Evolutionary conservation across 2,113 vertebrate genomes (phyloP).

Genomic region (Phainopepla nitens): DNA sequence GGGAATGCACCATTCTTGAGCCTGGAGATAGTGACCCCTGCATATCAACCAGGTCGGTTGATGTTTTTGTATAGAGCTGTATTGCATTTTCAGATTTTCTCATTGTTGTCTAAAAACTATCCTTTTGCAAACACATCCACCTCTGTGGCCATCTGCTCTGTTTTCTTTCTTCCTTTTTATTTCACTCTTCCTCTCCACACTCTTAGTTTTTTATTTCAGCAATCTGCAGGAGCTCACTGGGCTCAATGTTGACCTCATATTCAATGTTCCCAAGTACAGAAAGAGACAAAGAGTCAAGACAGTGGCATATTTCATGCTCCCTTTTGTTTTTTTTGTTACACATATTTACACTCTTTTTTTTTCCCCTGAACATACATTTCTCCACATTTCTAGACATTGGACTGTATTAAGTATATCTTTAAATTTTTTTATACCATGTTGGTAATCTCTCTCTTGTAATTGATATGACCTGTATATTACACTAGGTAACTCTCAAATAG

Average conservation of each 20-base stretch:
- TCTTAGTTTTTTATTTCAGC: not conserved
- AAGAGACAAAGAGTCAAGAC: not conserved
- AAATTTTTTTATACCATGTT: not conserved
- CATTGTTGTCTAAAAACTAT: not conserved
- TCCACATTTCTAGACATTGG: not conserved
- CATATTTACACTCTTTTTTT: not conserved
- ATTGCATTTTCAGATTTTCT: not conserved
- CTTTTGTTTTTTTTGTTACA: not conserved
- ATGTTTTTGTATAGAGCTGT: not conserved
- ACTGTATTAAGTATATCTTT: not conserved
- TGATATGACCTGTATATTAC: not conserved
- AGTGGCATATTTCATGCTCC: not conserved
- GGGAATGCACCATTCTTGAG: not conserved
- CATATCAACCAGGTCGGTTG: not conserved
- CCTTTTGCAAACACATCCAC: not conserved
- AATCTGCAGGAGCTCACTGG: not conserved
- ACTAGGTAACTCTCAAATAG: not conserved
- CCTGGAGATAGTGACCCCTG: not conserved
- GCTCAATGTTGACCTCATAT: not conserved
- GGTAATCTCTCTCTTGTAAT: not conserved
- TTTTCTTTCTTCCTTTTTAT: not conserved
- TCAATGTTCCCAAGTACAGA: not conserved
- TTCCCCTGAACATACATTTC: not conserved
- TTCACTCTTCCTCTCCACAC: not conserved
- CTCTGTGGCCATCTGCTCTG: not conserved